phyloP scores from a whole-genome alignment of 2,888 invertebrate species.

The Parelbella ahira region DNA sequence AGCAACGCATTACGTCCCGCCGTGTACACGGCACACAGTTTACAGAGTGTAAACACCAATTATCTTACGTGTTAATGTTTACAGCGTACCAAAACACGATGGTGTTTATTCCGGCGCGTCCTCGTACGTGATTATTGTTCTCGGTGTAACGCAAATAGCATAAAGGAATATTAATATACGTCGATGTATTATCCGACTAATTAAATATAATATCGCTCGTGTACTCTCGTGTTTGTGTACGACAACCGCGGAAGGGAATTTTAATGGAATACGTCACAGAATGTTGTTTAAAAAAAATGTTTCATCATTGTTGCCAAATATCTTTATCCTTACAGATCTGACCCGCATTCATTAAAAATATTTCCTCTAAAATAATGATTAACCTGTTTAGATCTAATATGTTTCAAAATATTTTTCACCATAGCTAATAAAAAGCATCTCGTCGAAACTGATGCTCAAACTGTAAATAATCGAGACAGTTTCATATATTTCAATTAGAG shows the following conservation, averaged over 20 bases:
- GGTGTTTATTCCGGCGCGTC: conserved; percentile 31
- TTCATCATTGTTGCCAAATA: too few species aligned
- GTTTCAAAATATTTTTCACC: too few species aligned
- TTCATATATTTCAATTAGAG: too few species aligned
- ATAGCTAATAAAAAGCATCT: too few species aligned
- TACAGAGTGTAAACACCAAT: conserved; percentile 39
- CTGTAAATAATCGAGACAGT: too few species aligned
- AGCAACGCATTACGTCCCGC: conserved; percentile 12
- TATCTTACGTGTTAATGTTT: conserved; percentile 46
- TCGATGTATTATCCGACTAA: conserved; percentile 11
- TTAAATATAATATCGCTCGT: conserved; percentile 1
- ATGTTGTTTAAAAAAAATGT: too few species aligned
- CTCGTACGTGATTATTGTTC: conserved; percentile 27
- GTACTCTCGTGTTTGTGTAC: neutral
- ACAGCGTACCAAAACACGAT: conserved; percentile 37
- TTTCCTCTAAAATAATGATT: too few species aligned
- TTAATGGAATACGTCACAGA: too few species aligned
- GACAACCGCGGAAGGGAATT: neutral
- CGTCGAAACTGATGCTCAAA: too few species aligned
- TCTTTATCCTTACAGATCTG: too few species aligned
- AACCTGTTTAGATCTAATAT: too few species aligned
- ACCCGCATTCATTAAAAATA: too few species aligned
- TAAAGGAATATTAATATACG: conserved; percentile 20
- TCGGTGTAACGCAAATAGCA: conserved; percentile 10
- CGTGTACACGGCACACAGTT: conserved; percentile 28